Conservation (phyloP, 2,888 invertebrate species). For the Isoperla grammatica region DNA sequence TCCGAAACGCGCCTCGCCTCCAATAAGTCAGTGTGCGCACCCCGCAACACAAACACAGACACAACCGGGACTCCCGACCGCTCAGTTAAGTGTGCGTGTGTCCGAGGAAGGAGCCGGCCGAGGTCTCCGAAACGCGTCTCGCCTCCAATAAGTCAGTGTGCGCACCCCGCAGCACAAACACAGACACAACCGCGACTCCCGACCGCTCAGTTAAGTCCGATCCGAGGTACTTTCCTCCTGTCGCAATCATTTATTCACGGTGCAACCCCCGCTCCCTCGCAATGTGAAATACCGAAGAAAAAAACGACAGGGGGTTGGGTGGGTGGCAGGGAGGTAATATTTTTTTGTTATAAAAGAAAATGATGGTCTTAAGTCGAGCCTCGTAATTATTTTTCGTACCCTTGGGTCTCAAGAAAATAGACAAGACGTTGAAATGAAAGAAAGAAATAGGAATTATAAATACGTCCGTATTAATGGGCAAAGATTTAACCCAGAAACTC, state of each 20-base stretch:
- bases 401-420: slow-evolving; percentile 27
- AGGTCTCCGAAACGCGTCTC: no score
- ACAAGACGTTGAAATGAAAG: slow-evolving; percentile 18
- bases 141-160: no score
- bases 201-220: no score
- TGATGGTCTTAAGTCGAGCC: slow-evolving; percentile 28
- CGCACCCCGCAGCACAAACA: no score
- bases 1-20: no score
- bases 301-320: background rate
- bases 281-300: background rate
- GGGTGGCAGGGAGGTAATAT: slow-evolving; percentile 4
- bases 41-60: no score
- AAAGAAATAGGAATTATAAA: slow-evolving; percentile 27
- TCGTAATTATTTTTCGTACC: slow-evolving; percentile 30
- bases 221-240: no score
- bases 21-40: no score
- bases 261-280: background rate
- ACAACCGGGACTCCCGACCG: no score
- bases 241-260: slow-evolving; percentile 8
- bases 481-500: slow-evolving; percentile 14
- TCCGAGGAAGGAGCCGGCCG: no score
- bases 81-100: no score
- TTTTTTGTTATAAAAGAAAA: slow-evolving; percentile 18
- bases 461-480: slow-evolving; percentile 27
- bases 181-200: no score